Percentiles rank a stretch among this genome's conserved stretches.
Evolutionary conservation across 2,888 invertebrate species (phyloP).

Genomic region (Listrodromus nycthemerus): DNA sequence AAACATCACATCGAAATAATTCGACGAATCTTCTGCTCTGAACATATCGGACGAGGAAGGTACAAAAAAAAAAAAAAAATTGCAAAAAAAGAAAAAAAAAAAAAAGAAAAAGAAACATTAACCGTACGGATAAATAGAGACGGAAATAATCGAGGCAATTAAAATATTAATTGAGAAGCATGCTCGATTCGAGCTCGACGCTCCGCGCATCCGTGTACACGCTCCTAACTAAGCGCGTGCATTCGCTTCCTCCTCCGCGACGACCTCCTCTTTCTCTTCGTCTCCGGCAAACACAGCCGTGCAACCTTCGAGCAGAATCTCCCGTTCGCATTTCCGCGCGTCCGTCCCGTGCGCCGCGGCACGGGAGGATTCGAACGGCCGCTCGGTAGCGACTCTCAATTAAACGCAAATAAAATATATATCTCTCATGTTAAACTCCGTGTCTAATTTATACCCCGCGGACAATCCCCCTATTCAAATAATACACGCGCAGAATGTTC

Average conservation of each 20-base stretch:
- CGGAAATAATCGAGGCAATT: slow-evolving; percentile 66
- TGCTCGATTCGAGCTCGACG: slow-evolving; percentile 64
- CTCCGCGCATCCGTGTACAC: slow-evolving; percentile 50
- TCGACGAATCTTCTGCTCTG: neutral
- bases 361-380: slow-evolving; percentile 11
- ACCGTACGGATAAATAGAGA: slow-evolving; percentile 38
- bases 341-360: neutral
- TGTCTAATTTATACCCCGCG: slow-evolving; percentile 59
- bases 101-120: neutral
- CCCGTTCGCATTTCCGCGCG: slow-evolving; percentile 58
- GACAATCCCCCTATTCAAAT: slow-evolving; percentile 61
- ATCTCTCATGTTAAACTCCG: slow-evolving; percentile 46
- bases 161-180: slow-evolving; percentile 68
- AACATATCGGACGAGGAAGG: slow-evolving; percentile 31
- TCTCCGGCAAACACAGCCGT: slow-evolving; percentile 37
- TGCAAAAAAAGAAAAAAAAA: neutral
- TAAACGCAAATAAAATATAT: slow-evolving; percentile 66
- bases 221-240: slow-evolving; percentile 59
- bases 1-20: slow-evolving; percentile 26
- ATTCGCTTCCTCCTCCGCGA: slow-evolving; percentile 57
- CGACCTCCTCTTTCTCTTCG: slow-evolving; percentile 11
- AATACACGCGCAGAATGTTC: slow-evolving; percentile 36
- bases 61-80: slow-evolving; percentile 1
- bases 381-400: slow-evolving; percentile 57
- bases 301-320: slow-evolving; percentile 42